Evolutionary conservation across 2,888 invertebrate genomes (phyloP), one percentile per base, ranked within the genome.

Genomic region (Amblyteles armatorius): DNA sequence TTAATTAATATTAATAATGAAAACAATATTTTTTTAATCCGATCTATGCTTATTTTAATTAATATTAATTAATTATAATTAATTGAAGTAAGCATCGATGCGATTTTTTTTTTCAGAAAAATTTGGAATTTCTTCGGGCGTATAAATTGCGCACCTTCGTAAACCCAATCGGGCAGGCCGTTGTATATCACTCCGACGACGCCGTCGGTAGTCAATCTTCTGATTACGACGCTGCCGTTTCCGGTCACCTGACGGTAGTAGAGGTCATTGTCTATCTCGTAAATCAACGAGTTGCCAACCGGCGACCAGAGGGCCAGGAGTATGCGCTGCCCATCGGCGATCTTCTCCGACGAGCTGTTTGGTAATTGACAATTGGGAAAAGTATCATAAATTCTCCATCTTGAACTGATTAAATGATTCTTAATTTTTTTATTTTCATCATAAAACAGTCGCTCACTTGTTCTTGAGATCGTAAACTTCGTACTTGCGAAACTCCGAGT

Each of bases 91-190:
- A 40, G 9, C 36, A 40, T 40, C 3, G 40, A 40, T 9, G 2
- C 2, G 11, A 36, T 29, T 13, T 67, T 33, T 13, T 67, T 33
- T 71, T n/a, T 44, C 48, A 55, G 44, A 57, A 65, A 7, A 5
- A n/a, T 50, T 29, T 22, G 22, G 1, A 57, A 29, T 60, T 60
- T 60, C 0, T 50, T 33, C 16, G 19, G 36, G 5, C 11, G 78
- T 22, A 57, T 48, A 11, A 68, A 44, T 73, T 11, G 19, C n/a
- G 11, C 92, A 97, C 97, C 97, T 96, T 98, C 98, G 92, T 99
- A 99, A 52, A 98, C 96, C 99, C 99, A 99, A 93, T 99, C 98
- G 9, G 98, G 96, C 26, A 97, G 95, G 3, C 98, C 98, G 92
- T 97, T 97, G 93, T 97, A 98, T 74, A 98, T 94, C 50, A 96